Conservation (phyloP, 2,113 vertebrate species). For the Alethe castanea region DNA sequence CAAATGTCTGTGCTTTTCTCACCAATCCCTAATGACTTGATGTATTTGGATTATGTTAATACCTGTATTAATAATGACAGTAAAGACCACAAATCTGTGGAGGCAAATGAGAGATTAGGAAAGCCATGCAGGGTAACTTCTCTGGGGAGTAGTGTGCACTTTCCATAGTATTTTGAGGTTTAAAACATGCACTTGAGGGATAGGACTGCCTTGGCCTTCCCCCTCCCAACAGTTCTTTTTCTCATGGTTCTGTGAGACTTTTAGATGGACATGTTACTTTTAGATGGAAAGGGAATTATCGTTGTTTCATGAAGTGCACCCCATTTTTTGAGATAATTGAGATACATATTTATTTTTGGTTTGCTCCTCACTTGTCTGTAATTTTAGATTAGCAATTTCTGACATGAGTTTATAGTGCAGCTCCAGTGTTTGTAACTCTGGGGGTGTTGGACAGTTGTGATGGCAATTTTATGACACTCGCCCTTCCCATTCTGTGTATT, state of each 20-base stretch:
- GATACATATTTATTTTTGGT: neutral
- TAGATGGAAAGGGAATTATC: neutral
- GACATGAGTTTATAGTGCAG: neutral
- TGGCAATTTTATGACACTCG: neutral
- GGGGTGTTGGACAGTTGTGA: neutral
- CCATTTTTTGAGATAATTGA: neutral
- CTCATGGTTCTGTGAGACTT: neutral
- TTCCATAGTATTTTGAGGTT: neutral
- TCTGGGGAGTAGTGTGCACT: neutral
- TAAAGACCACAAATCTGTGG: neutral
- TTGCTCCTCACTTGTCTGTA: neutral
- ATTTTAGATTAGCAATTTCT: neutral
- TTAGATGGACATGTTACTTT: neutral
- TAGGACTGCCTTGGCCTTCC: neutral
- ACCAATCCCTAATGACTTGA: neutral
- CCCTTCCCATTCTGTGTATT: neutral
- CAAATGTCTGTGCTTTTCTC: neutral
- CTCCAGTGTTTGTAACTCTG: neutral
- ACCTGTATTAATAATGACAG: neutral
- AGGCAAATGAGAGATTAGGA: neutral
- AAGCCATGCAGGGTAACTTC: neutral
- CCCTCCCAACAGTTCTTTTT: neutral
- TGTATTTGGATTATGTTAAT: slow-evolving; percentile 7
- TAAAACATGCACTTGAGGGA: neutral
- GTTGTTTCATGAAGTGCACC: neutral